These are phyloP conservation scores for Nesometra sesokonis DNA, from an alignment of 35 echinoderm and acorn worm genomes.

Conservation along the genomic window DNA sequence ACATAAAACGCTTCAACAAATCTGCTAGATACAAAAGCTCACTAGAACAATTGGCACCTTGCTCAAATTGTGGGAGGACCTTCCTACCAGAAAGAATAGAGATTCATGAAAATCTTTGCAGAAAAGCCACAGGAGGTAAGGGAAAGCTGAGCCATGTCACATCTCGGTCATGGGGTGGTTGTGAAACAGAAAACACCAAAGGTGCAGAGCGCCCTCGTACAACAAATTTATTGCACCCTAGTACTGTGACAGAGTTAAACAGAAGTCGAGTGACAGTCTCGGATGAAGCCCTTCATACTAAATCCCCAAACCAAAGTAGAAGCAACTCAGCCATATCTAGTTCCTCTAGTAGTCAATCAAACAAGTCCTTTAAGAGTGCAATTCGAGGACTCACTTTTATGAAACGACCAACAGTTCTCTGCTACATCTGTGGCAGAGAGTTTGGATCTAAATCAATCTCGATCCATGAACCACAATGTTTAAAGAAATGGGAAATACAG, in stretches of 20 bases:
- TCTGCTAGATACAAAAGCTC: slow-evolving; percentile 34
- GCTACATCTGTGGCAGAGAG: slow-evolving; percentile 92
- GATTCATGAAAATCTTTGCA: slow-evolving; percentile 56
- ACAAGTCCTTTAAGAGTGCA: background rate
- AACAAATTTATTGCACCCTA: slow-evolving; percentile 67
- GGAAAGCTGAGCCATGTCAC: background rate
- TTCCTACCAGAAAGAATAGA: slow-evolving; percentile 81
- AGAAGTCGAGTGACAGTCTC: slow-evolving; percentile 44
- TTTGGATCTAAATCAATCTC: slow-evolving; percentile 92
- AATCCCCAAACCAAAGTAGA: background rate
- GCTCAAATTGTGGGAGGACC: slow-evolving; percentile 78
- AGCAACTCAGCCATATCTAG: background rate
- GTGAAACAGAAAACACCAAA: background rate
- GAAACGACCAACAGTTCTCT: slow-evolving; percentile 57
- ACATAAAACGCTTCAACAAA: slow-evolving; percentile 43
- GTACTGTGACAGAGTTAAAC: slow-evolving; percentile 52
- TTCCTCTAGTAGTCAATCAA: background rate
- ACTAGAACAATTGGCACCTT: slow-evolving; percentile 49
- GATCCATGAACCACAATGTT: slow-evolving; percentile 94
- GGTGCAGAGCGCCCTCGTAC: slow-evolving; percentile 31
- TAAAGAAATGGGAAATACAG: slow-evolving; percentile 78
- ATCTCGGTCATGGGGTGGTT: slow-evolving; percentile 33
- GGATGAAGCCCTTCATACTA: background rate
- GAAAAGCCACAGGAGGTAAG: background rate
- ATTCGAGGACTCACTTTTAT: background rate